Percentiles rank a stretch among this genome's conserved stretches.
Evolutionary conservation across 2,113 vertebrate genomes (phyloP).

Genomic region (Phoxinus phoxinus): DNA sequence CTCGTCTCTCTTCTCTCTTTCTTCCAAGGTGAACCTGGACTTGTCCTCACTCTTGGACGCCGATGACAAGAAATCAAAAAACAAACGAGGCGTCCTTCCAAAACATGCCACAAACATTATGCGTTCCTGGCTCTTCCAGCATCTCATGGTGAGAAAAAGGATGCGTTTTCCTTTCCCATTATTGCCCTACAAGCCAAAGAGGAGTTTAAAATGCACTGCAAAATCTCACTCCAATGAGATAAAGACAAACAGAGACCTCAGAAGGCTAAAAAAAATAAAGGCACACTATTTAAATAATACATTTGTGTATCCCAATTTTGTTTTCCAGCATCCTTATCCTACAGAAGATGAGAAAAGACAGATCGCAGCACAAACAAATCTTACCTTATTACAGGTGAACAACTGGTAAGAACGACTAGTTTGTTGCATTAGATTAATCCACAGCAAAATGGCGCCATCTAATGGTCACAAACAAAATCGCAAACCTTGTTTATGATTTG

Average conservation of each 20-base stretch:
- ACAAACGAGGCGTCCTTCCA: conserved; percentile 94
- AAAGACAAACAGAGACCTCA: neutral
- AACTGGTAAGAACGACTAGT: conserved; percentile 87
- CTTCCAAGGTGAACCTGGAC: conserved; percentile 91
- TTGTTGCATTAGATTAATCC: neutral
- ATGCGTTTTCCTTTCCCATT: neutral
- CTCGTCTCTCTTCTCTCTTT: conserved; percentile 27
- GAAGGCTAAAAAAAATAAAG: neutral
- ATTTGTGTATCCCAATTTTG: neutral
- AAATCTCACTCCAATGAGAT: neutral
- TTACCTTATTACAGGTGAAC: conserved; percentile 98
- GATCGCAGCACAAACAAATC: conserved; percentile 95
- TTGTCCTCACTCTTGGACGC: conserved; percentile 92
- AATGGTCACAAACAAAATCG: conserved; percentile 44
- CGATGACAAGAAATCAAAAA: conserved; percentile 99
- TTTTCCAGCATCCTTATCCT: conserved; percentile 92
- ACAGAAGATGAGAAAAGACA: conserved; percentile 98
- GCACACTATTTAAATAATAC: neutral
- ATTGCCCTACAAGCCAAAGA: neutral
- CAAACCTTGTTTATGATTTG: neutral
- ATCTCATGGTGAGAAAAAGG: conserved; percentile 90
- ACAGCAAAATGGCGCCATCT: conserved; percentile 64
- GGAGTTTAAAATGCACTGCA: neutral
- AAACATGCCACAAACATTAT: conserved; percentile 99
- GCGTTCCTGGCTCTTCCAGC: conserved; percentile 99